phyloP scores from a whole-genome alignment of 1,140 invertebrate species.

The Drosophila ambigua region DNA sequence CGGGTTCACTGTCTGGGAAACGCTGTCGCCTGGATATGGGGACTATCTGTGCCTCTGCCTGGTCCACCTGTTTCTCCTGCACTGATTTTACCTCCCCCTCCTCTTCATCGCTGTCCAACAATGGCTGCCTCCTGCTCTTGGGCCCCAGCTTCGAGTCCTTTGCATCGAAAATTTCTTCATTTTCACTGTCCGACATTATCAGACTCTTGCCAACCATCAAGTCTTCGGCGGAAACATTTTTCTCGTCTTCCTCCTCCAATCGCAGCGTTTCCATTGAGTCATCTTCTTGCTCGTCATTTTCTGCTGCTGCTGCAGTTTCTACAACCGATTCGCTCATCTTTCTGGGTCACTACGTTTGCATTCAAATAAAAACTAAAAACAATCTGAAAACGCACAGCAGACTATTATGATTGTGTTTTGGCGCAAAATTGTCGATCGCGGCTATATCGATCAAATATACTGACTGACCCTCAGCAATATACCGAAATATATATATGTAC shows the following conservation, averaged over 20 bases:
- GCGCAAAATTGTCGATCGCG: too few relatives aligned
- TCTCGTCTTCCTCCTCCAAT: conserved; percentile 70
- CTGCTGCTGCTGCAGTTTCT: conserved; percentile 58
- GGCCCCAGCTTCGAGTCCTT: conserved; percentile 24
- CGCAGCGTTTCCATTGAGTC: conserved; percentile 68
- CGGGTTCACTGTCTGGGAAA: not conserved
- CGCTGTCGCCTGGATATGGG: conserved; percentile 3
- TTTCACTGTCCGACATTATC: conserved; percentile 73
- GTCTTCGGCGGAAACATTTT: conserved; percentile 69
- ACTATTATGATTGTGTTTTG: too few relatives aligned
- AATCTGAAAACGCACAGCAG: conserved; percentile 1
- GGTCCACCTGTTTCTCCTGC: not conserved
- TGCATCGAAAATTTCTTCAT: conserved; percentile 28
- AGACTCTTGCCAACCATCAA: conserved; percentile 70
- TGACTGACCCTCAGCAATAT: too few relatives aligned
- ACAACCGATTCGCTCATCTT: conserved; percentile 65
- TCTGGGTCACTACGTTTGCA: conserved; percentile 52
- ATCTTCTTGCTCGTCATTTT: conserved; percentile 58
- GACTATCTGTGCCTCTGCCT: not conserved
- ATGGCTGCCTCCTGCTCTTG: conserved; percentile 10
- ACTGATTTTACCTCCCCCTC: not conserved
- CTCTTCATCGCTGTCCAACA: conserved; percentile 17
- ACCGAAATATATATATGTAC: too few relatives aligned
- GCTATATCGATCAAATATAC: too few relatives aligned
- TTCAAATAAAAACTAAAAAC: conserved; percentile 37